phyloP scores from a whole-genome alignment of 1,140 invertebrate genomes.

The Acromyrmex heyeri region DNA sequence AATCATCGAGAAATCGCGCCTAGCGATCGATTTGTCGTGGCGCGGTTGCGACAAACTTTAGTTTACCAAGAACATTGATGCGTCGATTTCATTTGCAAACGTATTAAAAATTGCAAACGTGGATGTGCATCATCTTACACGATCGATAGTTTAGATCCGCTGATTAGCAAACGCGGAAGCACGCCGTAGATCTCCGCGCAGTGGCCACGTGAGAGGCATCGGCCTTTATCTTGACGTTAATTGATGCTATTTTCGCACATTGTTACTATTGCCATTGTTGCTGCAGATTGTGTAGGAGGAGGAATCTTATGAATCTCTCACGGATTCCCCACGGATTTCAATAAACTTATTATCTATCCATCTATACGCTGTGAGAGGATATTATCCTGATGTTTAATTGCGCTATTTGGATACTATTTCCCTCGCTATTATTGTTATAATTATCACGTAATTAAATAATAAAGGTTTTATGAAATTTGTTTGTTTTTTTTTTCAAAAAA shows the following conservation, averaged over 20 bases:
- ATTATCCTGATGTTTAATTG: conserved; percentile 39
- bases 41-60: background rate
- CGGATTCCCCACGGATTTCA: conserved; percentile 22
- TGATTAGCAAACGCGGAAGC: conserved; percentile 22
- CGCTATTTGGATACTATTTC: conserved; percentile 28
- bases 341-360: conserved; percentile 38
- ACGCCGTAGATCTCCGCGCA: background rate
- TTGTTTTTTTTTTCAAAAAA: background rate
- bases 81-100: background rate
- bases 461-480: too few relatives aligned
- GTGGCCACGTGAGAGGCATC: conserved; percentile 31
- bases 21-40: background rate
- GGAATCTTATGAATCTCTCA: conserved; percentile 5
- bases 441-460: conserved; percentile 34
- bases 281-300: background rate
- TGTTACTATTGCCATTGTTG: conserved; percentile 38
- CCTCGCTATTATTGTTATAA: conserved; percentile 12
- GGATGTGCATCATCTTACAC: background rate
- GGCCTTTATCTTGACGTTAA: conserved; percentile 1
- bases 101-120: background rate
- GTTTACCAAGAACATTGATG: conserved; percentile 16
- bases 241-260: conserved; percentile 27
- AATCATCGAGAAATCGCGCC: background rate
- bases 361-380: conserved; percentile 5
- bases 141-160: conserved; percentile 40